Base-by-base conservation (phyloP, 1,140 invertebrate species). In the Cyphomyrmex costatus region DNA sequence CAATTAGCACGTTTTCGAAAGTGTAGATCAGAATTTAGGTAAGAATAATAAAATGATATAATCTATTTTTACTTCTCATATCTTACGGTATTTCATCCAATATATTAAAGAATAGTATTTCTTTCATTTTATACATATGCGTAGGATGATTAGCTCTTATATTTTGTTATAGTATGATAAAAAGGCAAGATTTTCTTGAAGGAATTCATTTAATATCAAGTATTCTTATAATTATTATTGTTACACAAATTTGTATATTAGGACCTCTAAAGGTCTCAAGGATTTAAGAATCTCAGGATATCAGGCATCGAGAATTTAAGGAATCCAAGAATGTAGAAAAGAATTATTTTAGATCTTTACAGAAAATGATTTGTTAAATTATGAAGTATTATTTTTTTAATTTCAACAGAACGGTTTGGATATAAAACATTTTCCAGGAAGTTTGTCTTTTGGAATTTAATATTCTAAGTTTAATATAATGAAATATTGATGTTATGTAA, bases 261-360 rank as follows among this genome's bases (percentile, higher is more conserved):
- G 68, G 36, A 83, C 56, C 68, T 83, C 42, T 30, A 56, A 83
- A 56, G 79, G 79, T 74, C 36, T 60, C 68, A 82, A 73, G 79
- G 79, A 83, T 82, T 60, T 74, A 49, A 83, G 68, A 83, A 83
- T 83, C 79, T 83, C 36, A 46, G 68, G 56, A 83, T 74, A 61
- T 53, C 5, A 53, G 21, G 21, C 30, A 24, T n/a, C 14, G 24
- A 60, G 6, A 36, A n/a, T 33, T 82, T 36, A 3, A 70, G 36
- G 16, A 70, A 80, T 70, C 27, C 27, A 36, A 77, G n/a, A 56
- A 42, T 60, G 14, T 79, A 51, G 30, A 36, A 71, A 6, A 42
- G 3, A 24, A 3, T n/a, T 19, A 2, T 58, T 70, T 7, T 36
- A 21, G 8, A 49, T 78, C 19, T 27, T 46, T 78, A 21, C 30